These are phyloP conservation scores for Poecilia velifera DNA, from an alignment of 2,797 vertebrate species.

Conservation along the genomic window DNA sequence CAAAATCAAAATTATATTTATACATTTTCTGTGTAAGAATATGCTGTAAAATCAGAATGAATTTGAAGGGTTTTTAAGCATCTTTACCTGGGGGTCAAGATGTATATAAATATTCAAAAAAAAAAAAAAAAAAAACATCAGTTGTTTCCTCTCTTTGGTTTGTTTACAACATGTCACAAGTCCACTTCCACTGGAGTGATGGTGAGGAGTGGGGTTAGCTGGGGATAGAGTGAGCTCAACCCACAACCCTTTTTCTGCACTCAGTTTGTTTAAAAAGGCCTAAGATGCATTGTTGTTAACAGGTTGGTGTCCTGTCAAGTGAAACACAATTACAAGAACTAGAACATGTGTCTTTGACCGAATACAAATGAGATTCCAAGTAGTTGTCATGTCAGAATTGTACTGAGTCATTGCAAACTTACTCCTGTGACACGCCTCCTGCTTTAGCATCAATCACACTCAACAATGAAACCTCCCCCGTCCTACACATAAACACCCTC, in stretches of 20 bases:
- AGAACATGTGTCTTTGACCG: slow-evolving; percentile 35
- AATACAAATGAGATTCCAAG: slow-evolving; percentile 25
- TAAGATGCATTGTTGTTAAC: slow-evolving; percentile 10
- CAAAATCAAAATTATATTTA: too few species aligned
- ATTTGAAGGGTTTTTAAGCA: background rate
- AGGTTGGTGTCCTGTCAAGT: background rate
- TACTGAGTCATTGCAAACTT: slow-evolving; percentile 18
- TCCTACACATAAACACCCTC: background rate
- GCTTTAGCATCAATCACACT: background rate
- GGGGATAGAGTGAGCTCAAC: background rate
- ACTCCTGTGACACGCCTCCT: slow-evolving; percentile 8
- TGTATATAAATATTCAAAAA: background rate
- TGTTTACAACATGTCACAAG: background rate
- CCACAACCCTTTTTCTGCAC: background rate
- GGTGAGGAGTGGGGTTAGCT: background rate
- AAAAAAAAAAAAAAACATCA: background rate
- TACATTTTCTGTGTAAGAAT: too few species aligned
- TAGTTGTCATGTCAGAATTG: slow-evolving; percentile 16
- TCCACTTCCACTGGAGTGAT: background rate
- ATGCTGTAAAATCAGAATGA: background rate
- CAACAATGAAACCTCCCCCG: slow-evolving; percentile 1
- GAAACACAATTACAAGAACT: slow-evolving; percentile 34
- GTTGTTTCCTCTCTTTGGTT: background rate
- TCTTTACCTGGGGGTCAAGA: too few species aligned
- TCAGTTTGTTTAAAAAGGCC: background rate